Evolutionary conservation across 2,888 invertebrate species (phyloP).

Genomic region (Drosophila hamatofila): DNA sequence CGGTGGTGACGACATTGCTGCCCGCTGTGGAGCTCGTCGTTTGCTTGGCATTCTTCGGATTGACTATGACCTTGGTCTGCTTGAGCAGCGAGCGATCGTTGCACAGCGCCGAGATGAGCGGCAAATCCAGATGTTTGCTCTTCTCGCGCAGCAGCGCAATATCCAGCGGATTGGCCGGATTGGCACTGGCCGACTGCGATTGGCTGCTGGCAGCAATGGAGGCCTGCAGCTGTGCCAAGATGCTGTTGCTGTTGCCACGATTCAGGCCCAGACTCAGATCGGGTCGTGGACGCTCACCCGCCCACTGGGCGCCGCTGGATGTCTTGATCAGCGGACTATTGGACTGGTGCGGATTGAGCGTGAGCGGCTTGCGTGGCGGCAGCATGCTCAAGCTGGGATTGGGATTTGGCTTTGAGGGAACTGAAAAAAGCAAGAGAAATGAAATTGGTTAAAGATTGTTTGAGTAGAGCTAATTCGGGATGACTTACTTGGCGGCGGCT

Average conservation of each 20-base stretch:
- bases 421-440: slow-evolving; percentile 55
- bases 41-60: slow-evolving; percentile 88
- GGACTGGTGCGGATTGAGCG: slow-evolving; percentile 72
- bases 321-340: slow-evolving; percentile 82
- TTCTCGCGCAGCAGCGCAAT: slow-evolving; percentile 94
- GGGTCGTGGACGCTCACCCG: slow-evolving; percentile 80
- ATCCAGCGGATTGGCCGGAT: slow-evolving; percentile 87
- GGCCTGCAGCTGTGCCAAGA: slow-evolving; percentile 82
- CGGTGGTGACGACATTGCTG: slow-evolving; percentile 18
- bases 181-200: slow-evolving; percentile 53
- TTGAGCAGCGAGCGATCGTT: slow-evolving; percentile 95
- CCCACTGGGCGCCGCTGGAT: slow-evolving; percentile 83
- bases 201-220: slow-evolving; percentile 65
- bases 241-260: slow-evolving; percentile 76
- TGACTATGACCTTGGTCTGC: slow-evolving; percentile 94
- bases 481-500: slow-evolving; percentile 85
- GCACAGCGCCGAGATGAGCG: slow-evolving; percentile 96
- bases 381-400: slow-evolving; percentile 58
- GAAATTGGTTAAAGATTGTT: neutral
- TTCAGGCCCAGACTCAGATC: slow-evolving; percentile 68
- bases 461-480: neutral
- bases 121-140: slow-evolving; percentile 95
- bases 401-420: slow-evolving; percentile 82
- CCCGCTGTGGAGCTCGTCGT: slow-evolving; percentile 23
- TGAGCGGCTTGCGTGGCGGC: slow-evolving; percentile 79